Evolutionary conservation across 1,140 invertebrate genomes (phyloP).

Genomic region (Dendroctonus valens): DNA sequence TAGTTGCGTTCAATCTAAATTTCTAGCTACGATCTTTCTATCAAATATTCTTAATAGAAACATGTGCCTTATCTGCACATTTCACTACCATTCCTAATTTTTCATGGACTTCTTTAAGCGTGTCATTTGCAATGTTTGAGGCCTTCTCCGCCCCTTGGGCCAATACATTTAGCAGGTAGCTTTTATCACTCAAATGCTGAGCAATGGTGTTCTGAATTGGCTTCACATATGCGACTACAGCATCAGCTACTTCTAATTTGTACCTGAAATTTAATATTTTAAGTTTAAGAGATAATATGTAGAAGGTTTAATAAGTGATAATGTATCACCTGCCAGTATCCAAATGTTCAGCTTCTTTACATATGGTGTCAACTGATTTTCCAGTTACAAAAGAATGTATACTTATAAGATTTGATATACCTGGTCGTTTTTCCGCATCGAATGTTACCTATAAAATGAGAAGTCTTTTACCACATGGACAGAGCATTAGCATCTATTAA

Average conservation of each 20-base stretch:
- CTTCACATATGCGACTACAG: constrained; percentile 66
- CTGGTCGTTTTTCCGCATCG: constrained; percentile 75
- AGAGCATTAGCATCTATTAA: no score
- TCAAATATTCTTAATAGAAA: constrained; percentile 3
- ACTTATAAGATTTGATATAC: constrained; percentile 83
- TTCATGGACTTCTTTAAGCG: constrained; percentile 66
- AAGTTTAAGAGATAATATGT: neutral
- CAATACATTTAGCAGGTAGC: constrained; percentile 68
- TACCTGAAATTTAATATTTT: constrained; percentile 57
- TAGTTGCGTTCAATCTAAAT: neutral
- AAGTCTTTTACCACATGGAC: no score
- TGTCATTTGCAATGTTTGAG: constrained; percentile 62
- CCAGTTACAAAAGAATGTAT: constrained; percentile 79
- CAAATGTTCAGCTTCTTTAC: constrained; percentile 62
- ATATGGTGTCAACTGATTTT: constrained; percentile 68
- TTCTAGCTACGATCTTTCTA: neutral
- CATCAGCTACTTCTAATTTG: constrained; percentile 74
- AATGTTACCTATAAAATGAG: constrained; percentile 63
- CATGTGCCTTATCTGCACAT: constrained; percentile 3
- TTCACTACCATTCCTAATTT: constrained; percentile 59
- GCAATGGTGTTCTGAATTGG: constrained; percentile 70
- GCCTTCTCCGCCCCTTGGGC: constrained; percentile 70
- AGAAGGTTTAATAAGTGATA: constrained; percentile 14
- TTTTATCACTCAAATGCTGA: constrained; percentile 59
- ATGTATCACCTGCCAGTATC: constrained; percentile 67